Evolutionary conservation across 2,797 vertebrate species (phyloP), one percentile per base, ranked within the genome.

Genomic region (Cirrhinus molitorella): DNA sequence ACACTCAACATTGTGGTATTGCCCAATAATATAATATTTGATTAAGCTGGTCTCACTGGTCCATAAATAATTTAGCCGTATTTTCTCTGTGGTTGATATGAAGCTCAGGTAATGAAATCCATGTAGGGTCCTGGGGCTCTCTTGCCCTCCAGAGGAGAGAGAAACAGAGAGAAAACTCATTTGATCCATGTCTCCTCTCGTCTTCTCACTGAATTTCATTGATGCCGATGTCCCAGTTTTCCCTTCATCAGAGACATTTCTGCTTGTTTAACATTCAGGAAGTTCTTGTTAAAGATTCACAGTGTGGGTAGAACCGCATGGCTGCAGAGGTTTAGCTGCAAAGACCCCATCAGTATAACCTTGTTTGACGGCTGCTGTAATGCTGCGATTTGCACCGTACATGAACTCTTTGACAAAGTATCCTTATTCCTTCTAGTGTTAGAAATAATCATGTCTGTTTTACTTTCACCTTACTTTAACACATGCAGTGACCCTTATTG

Each of bases 221-320:
- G 65, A 84, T 80, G 85, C 72, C 82, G 63, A 82, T 79, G 85
- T 63, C 79, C 66, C 76, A 78, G 75, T 86, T 83, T 75, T 66
- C 23, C 49, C 67, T 74, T 61, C 79, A 45, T 83, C 79, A 67
- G 59, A 72, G 71, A 80, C 47, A 72, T 78, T 77, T 83, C 55
- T 70, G 80, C 49, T 76, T 83, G 63, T 86, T 84, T 81, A 82
- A 88, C 66, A 85, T 82, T 79, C 63, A 81, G 74, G 72, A 67
- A 63, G 66, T 72, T 83, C 77, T 75, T 68, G 80, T 82, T 86
- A 72, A 85, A 86, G 67, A 86, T 85, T 72, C 40, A 68, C 8
- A 5, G 51, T 40, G 40, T 43, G 31, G 59, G 28, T 81, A 19
- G 49, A n/a, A 28, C 34, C 51, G 16, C 5, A 5, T 51, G 55